Evolutionary conservation across 1,140 invertebrate species (phyloP), one percentile per base, ranked within the genome.

Genomic region (Oryzaephilus surinamensis): DNA sequence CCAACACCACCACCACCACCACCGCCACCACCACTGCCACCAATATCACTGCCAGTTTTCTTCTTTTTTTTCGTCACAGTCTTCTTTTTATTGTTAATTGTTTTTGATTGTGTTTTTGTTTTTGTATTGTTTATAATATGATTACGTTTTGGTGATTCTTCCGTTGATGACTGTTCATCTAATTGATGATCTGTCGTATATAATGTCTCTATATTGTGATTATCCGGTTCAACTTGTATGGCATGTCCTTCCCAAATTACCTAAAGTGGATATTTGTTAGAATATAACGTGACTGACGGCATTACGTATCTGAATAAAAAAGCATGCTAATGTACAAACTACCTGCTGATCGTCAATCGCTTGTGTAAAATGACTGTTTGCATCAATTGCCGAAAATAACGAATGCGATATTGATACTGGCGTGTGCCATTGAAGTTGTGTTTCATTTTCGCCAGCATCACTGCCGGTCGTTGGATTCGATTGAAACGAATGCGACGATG

Each of bases 231-330:
- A 3, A 73, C 69, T 62, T 73, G 66, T 29, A 73, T 72, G 3
- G 71, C 66, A 50, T 72, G 70, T 6, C 71, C 69, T 63, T 73
- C 70, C 71, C 71, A 74, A 43, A 75, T 67, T 23, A 73, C 72
- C 70, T 73, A 65, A 13, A 20, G n/a, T n/a, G n/a, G n/a, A n/a
- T n/a, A n/a, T n/a, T n/a, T n/a, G n/a, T n/a, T n/a, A n/a, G 23
- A 12, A 3, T 16, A 21, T 17, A 3, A 7, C 17, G 24, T 36
- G 20, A 21, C 19, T 21, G 21, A 31, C 10, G n/a, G 14, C 11
- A 15, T 30, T 14, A n/a, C n/a, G 17, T 21, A 36, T 17, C n/a
- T n/a, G n/a, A n/a, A n/a, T n/a, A n/a, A n/a, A n/a, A n/a, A n/a
- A n/a, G n/a, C n/a, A n/a, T n/a, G n/a, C n/a, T n/a, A n/a, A n/a